phyloP scores from a whole-genome alignment of 2,113 vertebrate species.

The Plotosus lineatus region DNA sequence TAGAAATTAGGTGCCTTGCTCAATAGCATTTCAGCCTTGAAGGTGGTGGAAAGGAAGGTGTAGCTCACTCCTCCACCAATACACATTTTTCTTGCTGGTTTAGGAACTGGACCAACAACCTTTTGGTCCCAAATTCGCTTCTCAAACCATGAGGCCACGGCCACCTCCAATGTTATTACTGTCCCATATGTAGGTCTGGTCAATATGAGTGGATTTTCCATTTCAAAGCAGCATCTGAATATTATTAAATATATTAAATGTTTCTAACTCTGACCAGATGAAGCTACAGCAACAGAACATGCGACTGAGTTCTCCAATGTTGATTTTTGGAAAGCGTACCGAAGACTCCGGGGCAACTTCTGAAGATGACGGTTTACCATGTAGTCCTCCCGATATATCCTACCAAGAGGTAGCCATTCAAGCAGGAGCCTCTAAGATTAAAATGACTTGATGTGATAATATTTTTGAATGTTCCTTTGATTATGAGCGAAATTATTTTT shows the following conservation, averaged over 20 bases:
- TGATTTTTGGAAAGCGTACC: slow-evolving; percentile 66
- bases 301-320: slow-evolving; percentile 72
- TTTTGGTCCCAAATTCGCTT: too few species aligned
- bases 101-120: too few species aligned
- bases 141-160: too few species aligned
- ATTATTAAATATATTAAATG: not conserved
- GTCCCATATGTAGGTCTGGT: not conserved
- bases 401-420: slow-evolving; percentile 69
- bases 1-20: too few species aligned
- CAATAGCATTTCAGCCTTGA: too few species aligned
- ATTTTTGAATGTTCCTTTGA: not conserved
- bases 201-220: not conserved
- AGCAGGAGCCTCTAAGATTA: slow-evolving; percentile 64
- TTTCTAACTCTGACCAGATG: slow-evolving; percentile 61
- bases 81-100: too few species aligned
- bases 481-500: slow-evolving; percentile 31
- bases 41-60: too few species aligned
- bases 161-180: too few species aligned
- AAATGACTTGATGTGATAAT: not conserved
- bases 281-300: slow-evolving; percentile 82
- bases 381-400: slow-evolving; percentile 81
- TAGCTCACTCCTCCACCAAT: too few species aligned
- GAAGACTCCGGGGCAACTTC: slow-evolving; percentile 84
- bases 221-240: not conserved
- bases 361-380: slow-evolving; percentile 86